Conservation (phyloP, 2,888 invertebrate genomes). For the Acanthosepion esculentum region DNA sequence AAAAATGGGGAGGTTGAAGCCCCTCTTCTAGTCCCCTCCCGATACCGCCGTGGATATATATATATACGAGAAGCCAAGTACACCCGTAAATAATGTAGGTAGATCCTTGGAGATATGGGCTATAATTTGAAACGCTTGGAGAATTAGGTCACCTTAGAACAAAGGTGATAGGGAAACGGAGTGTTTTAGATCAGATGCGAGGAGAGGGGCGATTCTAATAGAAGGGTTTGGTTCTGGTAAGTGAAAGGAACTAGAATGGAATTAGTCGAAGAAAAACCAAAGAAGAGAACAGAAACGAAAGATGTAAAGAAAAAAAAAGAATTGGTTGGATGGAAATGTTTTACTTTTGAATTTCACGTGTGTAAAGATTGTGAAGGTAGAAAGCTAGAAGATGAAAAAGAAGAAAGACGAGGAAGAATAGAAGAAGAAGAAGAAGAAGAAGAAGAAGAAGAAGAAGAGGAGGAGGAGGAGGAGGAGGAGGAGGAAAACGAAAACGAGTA, state of each 20-base stretch:
- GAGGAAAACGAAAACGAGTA: too few species aligned
- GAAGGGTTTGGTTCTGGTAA: background rate
- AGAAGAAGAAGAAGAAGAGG: background rate
- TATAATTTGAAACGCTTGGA: background rate
- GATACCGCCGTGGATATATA: too few species aligned
- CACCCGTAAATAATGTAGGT: background rate
- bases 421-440: background rate
- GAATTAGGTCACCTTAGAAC: background rate
- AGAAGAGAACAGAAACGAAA: background rate
- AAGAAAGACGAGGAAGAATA: background rate
- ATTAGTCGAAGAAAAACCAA: background rate
- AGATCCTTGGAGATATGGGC: background rate
- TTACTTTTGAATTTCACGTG: too few species aligned
- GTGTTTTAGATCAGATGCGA: background rate
- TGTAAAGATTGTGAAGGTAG: too few species aligned
- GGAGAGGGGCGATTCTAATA: background rate
- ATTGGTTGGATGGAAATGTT: too few species aligned
- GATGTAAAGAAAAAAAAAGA: background rate
- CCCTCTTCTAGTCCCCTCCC: too few species aligned
- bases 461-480: background rate
- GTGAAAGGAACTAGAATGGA: background rate
- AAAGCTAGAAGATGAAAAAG: background rate
- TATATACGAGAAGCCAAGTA: background rate
- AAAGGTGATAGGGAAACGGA: background rate
- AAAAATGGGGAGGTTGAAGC: too few species aligned